Base-by-base conservation (phyloP, 2,797 vertebrate genomes). In the Knipowitschia caucasica region DNA sequence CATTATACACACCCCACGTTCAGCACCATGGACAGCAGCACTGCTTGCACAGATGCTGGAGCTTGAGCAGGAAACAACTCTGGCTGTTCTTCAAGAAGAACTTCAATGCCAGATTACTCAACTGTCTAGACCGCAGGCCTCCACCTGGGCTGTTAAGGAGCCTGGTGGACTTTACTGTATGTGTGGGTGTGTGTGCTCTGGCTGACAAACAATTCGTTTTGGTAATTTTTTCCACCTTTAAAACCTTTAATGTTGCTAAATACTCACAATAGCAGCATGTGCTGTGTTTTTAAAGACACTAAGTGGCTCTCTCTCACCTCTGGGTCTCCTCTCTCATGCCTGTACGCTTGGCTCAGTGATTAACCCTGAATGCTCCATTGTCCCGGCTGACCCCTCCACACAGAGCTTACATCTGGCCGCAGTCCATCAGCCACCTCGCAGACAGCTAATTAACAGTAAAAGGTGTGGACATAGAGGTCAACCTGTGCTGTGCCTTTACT, bases 321-420 rank as follows among this genome's bases (percentile, higher is more conserved):
- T 86, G 75, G 65, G 69, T 42, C 73, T 50, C 80, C 85, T 85
- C 80, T 83, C 85, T 75, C 77, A 77, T 81, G 78, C 84, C 84
- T 86, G 85, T 88, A 85, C 79, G 80, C 72, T 81, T 64, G 78
- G 73, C 84, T 77, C 50, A 54, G 70, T 77, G 82, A 89, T 91
- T 89, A 90, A 88, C 88, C 86, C 80, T 21, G 50, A 67, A 68
- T 57, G 53, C 73, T 62, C 64, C 46, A 21, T 50, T 49, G 47
- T 64, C 76, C 72, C 79, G 38, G 38, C 63, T 67, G 76, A 80
- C 72, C 72, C 78, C 23, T 57, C 69, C 69, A 68, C 70, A 62
- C 62, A 60, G 42, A 72, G 56, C 43, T 27, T 7, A 18, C 61
- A 65, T 66, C 66, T 55, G 67, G 62, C 71, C 64, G 51, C 34